Evolutionary conservation across 2,797 vertebrate species (phyloP), one percentile per base, ranked within the genome.

Genomic region (Oreonectes daqikongensis): DNA sequence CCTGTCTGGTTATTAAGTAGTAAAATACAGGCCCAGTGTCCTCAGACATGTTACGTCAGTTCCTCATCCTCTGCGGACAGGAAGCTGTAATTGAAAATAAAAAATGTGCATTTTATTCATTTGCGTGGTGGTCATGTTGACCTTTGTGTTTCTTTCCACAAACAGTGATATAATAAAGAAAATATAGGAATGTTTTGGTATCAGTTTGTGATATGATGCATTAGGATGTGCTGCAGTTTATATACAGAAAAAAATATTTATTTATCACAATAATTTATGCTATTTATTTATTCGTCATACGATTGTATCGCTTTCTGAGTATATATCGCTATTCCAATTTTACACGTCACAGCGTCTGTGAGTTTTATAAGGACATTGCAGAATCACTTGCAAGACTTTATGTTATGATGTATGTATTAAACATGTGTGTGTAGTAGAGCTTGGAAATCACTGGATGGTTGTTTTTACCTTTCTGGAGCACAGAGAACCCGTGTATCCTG

Each of bases 391-490:
- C 22, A 55, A 55, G 12, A 20, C 4, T 61, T 26, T 17, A n/a
- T 52, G 28, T 35, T 15, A 55, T 11, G 38, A 42, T 20, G 5
- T 2, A 30, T n/a, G 32, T 66, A 24, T 66, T 32, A 24, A 5
- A 28, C 30, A 20, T 64, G n/a, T 48, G n/a, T 32, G 18, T 74
- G 5, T 15, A 59, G 14, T 24, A 12, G 22, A 55, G 22, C 2
- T 24, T 6, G 12, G 42, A 59, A 26, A 0, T 38, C n/a, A 6
- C 9, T 44, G 18, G 24, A 15, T 32, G 52, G 7, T 26, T 5
- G 17, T 32, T 24, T 22, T 89, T 83, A 93, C 86, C 88, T 88
- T 89, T 75, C 72, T 89, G 78, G 85, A 87, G 79, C 90, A 94
- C 0, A 78, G 81, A 57, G 85, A 80, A 2, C 90, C 89, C 0